A percentile compares a stretch with the other conserved stretches of the same genome.
phyloP scores from a whole-genome alignment of 2,888 invertebrate genomes.

The Heliconius ethilla region DNA sequence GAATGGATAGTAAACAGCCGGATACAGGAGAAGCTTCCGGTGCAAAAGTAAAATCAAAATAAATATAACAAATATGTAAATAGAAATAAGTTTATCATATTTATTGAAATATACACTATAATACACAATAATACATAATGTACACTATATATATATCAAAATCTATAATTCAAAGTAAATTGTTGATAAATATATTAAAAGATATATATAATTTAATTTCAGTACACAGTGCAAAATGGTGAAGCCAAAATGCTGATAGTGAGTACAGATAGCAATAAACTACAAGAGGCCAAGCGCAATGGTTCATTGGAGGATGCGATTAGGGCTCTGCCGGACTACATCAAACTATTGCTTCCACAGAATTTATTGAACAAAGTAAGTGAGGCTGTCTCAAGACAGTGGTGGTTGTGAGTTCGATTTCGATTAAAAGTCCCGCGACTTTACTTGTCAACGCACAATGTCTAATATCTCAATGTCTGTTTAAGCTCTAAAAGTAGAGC shows the following conservation, averaged over 20 bases:
- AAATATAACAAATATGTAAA: neutral
- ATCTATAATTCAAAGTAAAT: neutral
- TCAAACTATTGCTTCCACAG: constrained; percentile 72
- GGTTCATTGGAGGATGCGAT: constrained; percentile 75
- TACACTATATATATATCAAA: neutral
- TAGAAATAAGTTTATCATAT: too few species aligned
- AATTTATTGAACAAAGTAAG: constrained; percentile 70
- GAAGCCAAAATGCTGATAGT: constrained; percentile 75
- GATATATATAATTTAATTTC: constrained; percentile 41
- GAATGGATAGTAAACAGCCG: neutral
- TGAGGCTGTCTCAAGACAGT: neutral
- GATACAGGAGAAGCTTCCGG: too few species aligned
- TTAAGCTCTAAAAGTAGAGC: too few species aligned
- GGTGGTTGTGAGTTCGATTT: neutral
- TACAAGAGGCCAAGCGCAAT: constrained; percentile 62
- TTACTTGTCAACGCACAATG: too few species aligned
- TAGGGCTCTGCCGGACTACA: constrained; percentile 73
- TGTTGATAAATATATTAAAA: neutral
- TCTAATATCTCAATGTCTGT: too few species aligned
- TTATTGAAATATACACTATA: too few species aligned
- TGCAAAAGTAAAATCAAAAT: neutral
- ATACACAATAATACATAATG: too few species aligned
- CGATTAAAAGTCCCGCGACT: too few species aligned
- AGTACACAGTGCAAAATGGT: constrained; percentile 77
- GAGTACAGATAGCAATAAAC: constrained; percentile 72